Evolutionary conservation across 1,140 invertebrate genomes (phyloP).

Genomic region (Mycetomoellerius zeteki): DNA sequence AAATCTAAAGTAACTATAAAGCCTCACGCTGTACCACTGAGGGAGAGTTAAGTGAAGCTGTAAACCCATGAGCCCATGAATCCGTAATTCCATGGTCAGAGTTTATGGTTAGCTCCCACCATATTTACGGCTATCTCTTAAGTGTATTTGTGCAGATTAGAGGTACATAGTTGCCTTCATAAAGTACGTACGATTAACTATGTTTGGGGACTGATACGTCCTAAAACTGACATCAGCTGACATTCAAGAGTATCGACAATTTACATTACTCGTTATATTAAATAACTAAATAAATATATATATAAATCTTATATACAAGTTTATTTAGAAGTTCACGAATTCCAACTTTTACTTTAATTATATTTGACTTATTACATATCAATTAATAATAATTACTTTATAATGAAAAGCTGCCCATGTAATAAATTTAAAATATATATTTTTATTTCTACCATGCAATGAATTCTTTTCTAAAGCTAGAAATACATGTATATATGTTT

Average conservation of each 20-base stretch:
- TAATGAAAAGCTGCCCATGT: not conserved
- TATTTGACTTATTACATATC: too few species aligned
- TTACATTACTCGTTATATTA: not conserved
- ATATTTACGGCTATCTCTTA: conserved; percentile 62
- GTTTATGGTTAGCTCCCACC: conserved; percentile 62
- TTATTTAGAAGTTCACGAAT: not conserved
- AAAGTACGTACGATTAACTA: conserved; percentile 62
- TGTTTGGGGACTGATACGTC: conserved; percentile 27
- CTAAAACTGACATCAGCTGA: conserved; percentile 1
- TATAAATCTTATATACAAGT: not conserved
- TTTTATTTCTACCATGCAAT: not conserved
- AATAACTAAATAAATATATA: not conserved
- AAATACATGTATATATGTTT: not conserved
- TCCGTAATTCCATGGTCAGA: conserved; percentile 67
- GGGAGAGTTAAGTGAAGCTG: conserved; percentile 55
- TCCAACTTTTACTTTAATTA: too few species aligned
- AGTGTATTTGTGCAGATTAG: conserved; percentile 66
- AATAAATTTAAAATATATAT: not conserved
- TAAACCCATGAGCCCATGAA: conserved; percentile 66
- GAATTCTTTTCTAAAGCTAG: not conserved
- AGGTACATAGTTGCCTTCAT: conserved; percentile 57
- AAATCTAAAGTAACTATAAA: conserved; percentile 61
- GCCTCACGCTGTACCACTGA: conserved; percentile 49
- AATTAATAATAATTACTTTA: not conserved
- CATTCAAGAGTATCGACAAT: not conserved